Base-by-base conservation (phyloP, 2,797 vertebrate species). In the Xyrichtys novacula region DNA sequence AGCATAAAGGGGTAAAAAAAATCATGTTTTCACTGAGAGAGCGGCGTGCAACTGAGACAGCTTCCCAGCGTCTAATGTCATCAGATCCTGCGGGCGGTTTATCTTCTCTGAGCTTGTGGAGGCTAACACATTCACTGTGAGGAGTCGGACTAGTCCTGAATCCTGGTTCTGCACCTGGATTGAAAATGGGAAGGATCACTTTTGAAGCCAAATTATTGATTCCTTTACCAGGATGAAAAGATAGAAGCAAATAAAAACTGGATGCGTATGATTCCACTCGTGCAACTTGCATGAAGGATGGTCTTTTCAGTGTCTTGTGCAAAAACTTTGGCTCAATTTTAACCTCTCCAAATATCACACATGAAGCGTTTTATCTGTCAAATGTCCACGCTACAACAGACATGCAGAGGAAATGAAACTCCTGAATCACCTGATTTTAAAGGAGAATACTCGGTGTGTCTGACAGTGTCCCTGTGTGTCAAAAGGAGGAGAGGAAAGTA, bases 291-390 rank as follows among this genome's bases (percentile, higher is more conserved):
- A 55, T 47, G n/a, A 36, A 44, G 50, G 42, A 7, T 34, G 25
- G 12, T 56, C 62, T 31, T 43, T 48, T 56, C 4, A 58, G 53
- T 54, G 15, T 28, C 8, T 34, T 40, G 14, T 20, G 59, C 47
- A 29, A 48, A 14, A 61, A 47, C 75, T 25, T 56, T 55, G 78
- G 47, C 65, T 57, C 58, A 20, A 50, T 78, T 48, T 43, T 57
- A 54, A 50, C 50, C 47, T 75, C 52, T 44, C 2, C 14, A 79
- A 78, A 77, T 67, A 74, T 74, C 52, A 81, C 47, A 65, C 22
- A 20, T 19, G 36, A 58, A 76, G 50, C 39, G 44, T 31, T 66
- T 60, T 29, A 43, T 38, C 40, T 48, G 28, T 53, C 78, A 49
- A 70, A 65, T 54, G 61, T 63, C 48, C 61, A 58, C 55, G 49